These are phyloP conservation scores for Acanthopleura granulata DNA, from an alignment of 2,888 invertebrate genomes.

Conservation along the genomic window DNA sequence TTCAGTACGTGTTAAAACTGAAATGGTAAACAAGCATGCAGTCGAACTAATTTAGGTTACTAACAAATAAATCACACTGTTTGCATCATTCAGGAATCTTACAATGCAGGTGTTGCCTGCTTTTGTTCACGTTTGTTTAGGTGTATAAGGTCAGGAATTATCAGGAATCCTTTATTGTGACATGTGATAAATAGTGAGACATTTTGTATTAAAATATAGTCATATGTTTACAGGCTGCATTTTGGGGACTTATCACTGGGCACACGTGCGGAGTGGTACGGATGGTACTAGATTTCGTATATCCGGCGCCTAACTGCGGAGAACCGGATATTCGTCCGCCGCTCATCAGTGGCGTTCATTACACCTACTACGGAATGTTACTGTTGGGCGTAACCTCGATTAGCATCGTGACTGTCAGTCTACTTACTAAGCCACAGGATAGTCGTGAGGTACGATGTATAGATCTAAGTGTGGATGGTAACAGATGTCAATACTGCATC, in stretches of 20 bases:
- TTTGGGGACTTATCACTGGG: constrained; percentile 67
- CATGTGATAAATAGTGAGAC: too few species aligned
- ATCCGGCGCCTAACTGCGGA: constrained; percentile 64
- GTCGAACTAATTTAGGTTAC: too few species aligned
- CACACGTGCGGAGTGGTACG: constrained; percentile 64
- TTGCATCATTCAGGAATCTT: too few species aligned
- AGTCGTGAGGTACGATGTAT: constrained; percentile 28
- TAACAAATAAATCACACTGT: too few species aligned
- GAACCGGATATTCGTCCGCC: constrained; percentile 62
- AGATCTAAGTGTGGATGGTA: not conserved
- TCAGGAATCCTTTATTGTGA: too few species aligned
- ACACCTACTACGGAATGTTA: constrained; percentile 44
- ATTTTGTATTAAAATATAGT: too few species aligned
- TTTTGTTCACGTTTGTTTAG: too few species aligned
- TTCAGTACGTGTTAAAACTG: too few species aligned
- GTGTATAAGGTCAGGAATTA: too few species aligned
- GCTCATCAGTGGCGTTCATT: constrained; percentile 37
- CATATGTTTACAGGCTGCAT: constrained; percentile 60
- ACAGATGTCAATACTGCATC: not conserved
- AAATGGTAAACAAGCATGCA: too few species aligned
- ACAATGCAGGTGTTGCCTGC: too few species aligned
- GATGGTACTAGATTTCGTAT: constrained; percentile 67
- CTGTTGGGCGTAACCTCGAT: constrained; percentile 32
- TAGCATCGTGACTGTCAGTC: constrained; percentile 34
- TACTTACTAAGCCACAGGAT: constrained; percentile 31